Percentiles rank a stretch among this genome's conserved stretches.
These are phyloP conservation scores for Amphibalanus amphitrite DNA, from an alignment of 1,140 invertebrate species.

Conservation along the genomic window DNA sequence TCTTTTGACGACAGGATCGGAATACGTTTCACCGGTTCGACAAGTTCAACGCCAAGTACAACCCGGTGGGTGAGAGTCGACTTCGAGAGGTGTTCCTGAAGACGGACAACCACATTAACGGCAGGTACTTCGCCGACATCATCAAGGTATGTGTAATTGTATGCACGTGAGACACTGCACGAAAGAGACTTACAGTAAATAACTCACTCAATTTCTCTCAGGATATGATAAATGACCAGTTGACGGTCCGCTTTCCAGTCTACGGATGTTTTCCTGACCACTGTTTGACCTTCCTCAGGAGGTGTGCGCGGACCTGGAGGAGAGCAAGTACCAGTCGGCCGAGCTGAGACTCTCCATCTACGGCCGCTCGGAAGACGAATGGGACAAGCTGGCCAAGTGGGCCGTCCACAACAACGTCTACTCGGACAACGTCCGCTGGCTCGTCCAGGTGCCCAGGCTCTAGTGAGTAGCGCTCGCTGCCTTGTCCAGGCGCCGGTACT, in stretches of 20 bases:
- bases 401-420: slow-evolving; percentile 39
- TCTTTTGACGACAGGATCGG: neutral
- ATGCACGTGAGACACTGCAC: too few species aligned
- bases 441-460: slow-evolving; percentile 88
- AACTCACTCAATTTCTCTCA: too few species aligned
- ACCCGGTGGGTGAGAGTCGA: slow-evolving; percentile 84
- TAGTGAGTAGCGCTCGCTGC: slow-evolving; percentile 78
- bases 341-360: slow-evolving; percentile 96
- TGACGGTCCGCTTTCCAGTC: too few species aligned
- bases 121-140: slow-evolving; percentile 93
- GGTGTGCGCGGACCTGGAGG: too few species aligned
- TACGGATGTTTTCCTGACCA: too few species aligned
- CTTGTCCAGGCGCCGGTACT: too few species aligned
- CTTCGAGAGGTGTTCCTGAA: slow-evolving; percentile 96
- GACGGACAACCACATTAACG: slow-evolving; percentile 91
- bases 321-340: slow-evolving; percentile 97
- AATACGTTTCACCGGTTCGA: slow-evolving; percentile 69
- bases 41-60: slow-evolving; percentile 99
- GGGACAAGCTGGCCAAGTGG: slow-evolving; percentile 93
- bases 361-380: slow-evolving; percentile 80
- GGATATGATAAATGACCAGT: too few species aligned
- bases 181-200: too few species aligned
- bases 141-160: too few species aligned
- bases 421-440: slow-evolving; percentile 78
- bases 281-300: too few species aligned